A percentile compares a stretch with the other conserved stretches of the same genome.
phyloP scores from a whole-genome alignment of 2,888 invertebrate species.

The Eilema caniola region DNA sequence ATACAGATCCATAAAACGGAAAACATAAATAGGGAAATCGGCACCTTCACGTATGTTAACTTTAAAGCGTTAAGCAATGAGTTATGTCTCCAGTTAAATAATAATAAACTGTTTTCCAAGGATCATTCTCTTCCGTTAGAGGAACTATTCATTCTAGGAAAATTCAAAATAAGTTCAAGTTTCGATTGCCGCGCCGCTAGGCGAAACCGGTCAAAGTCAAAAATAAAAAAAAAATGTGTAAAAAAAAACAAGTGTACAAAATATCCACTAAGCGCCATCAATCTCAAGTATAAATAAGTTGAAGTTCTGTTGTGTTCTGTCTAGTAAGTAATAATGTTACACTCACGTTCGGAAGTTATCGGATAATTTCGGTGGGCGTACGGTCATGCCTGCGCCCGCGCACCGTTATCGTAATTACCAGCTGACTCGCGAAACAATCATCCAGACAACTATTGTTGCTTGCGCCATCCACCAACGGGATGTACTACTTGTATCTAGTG shows the following conservation, averaged over 20 bases:
- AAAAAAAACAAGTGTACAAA: too few relatives aligned
- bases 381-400: constrained; percentile 44
- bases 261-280: too few relatives aligned
- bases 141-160: constrained; percentile 34
- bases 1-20: neutral
- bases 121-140: constrained; percentile 14
- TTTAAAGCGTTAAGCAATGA: neutral
- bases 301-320: constrained; percentile 22
- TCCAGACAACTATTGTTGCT: constrained; percentile 56
- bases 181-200: too few relatives aligned
- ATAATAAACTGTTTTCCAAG: constrained; percentile 31
- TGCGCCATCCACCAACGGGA: constrained; percentile 58
- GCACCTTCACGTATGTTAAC: neutral
- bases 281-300: too few relatives aligned
- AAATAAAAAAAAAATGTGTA: too few relatives aligned
- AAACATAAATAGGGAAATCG: neutral
- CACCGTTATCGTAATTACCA: constrained; percentile 68
- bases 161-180: constrained; percentile 20
- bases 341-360: constrained; percentile 49
- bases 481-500: constrained; percentile 33
- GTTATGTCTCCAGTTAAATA: constrained; percentile 17
- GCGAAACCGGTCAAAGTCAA: too few relatives aligned
- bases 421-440: constrained; percentile 73
- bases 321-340: constrained; percentile 31
- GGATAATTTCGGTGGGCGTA: constrained; percentile 41